A percentile compares a stretch with the other conserved stretches of the same genome.
These are phyloP conservation scores for Barbus barbus DNA, from an alignment of 2,113 vertebrate species.

Conservation along the genomic window DNA sequence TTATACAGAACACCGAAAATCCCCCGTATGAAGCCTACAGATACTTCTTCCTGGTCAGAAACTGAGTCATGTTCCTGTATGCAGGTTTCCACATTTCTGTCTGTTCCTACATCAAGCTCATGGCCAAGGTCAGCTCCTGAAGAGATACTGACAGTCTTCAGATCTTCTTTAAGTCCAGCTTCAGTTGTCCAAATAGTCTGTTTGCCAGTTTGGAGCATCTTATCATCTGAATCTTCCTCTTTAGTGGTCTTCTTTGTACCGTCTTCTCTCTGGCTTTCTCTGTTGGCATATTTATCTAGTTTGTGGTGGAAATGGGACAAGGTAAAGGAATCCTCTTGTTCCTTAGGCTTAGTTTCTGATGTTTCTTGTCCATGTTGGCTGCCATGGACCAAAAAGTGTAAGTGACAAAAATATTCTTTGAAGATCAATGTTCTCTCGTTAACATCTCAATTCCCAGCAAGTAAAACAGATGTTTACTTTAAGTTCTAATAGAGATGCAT, in stretches of 20 bases:
- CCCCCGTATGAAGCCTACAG: constrained; percentile 51
- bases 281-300: not conserved
- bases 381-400: constrained; percentile 26
- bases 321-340: not conserved
- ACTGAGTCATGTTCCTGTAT: constrained; percentile 25
- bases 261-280: not conserved
- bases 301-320: not conserved
- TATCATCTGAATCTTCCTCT: not conserved
- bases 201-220: not conserved
- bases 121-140: not conserved
- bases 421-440: not conserved
- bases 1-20: constrained; percentile 57
- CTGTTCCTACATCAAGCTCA: constrained; percentile 14
- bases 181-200: not conserved
- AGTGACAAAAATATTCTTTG: constrained; percentile 27
- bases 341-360: not conserved
- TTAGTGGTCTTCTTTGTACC: not conserved
- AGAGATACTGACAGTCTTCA: not conserved
- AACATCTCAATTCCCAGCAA: not conserved
- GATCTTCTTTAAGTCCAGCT: not conserved
- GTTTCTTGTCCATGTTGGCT: constrained; percentile 20
- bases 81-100: not conserved
- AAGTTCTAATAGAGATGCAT: not conserved
- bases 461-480: not conserved
- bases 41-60: constrained; percentile 16